phyloP scores from a whole-genome alignment of 1,140 invertebrate species.

The Diachasmimorpha longicaudata region DNA sequence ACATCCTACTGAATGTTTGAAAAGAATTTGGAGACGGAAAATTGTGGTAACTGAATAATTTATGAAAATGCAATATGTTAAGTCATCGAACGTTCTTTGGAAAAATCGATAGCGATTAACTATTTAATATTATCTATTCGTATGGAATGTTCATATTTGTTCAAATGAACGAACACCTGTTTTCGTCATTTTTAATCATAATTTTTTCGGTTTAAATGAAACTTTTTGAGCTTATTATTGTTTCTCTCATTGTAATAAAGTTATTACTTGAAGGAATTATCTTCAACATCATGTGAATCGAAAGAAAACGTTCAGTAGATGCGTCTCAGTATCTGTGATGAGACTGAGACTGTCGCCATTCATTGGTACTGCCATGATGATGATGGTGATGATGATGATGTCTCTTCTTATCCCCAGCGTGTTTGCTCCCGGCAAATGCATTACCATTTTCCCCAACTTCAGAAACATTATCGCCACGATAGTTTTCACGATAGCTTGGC shows the following conservation, averaged over 20 bases:
- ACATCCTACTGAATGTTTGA: no score
- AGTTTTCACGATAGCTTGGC: conserved; percentile 64
- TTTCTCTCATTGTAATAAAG: background rate
- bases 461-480: conserved; percentile 40
- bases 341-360: conserved; percentile 56
- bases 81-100: no score
- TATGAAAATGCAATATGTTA: no score
- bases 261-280: background rate
- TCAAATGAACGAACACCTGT: no score
- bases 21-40: no score
- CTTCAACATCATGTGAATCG: background rate
- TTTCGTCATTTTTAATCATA: no score
- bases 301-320: background rate
- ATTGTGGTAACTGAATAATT: no score
- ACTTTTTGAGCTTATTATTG: no score
- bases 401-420: conserved; percentile 72
- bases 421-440: conserved; percentile 59
- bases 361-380: conserved; percentile 64
- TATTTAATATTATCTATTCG: no score
- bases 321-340: conserved; percentile 55
- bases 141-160: no score
- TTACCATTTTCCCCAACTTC: background rate
- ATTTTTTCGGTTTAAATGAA: no score
- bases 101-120: no score
- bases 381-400: conserved; percentile 85